phyloP scores from a whole-genome alignment of 2,888 invertebrate genomes.

The Caenorhabditis uteleia region DNA sequence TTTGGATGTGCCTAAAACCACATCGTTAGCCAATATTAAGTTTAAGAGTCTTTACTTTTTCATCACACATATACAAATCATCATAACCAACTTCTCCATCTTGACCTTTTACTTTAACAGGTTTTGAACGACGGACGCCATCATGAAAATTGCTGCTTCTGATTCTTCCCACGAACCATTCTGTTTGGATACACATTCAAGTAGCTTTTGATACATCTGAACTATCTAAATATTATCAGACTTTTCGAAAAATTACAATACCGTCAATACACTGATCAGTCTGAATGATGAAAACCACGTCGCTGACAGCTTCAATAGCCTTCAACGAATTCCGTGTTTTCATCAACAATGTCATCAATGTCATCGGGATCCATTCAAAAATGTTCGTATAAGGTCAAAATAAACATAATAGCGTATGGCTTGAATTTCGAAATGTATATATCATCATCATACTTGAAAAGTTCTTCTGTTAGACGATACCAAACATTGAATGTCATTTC shows the following conservation, averaged over 20 bases:
- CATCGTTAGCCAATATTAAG: too few species aligned
- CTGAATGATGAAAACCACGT: slow-evolving; percentile 93
- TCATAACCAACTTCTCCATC: too few species aligned
- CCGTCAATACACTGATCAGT: slow-evolving; percentile 83
- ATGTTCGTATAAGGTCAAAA: slow-evolving; percentile 82
- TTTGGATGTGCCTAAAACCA: too few species aligned
- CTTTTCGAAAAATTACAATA: slow-evolving; percentile 7
- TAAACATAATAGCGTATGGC: slow-evolving; percentile 84
- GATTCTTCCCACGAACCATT: slow-evolving; percentile 81
- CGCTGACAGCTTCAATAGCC: slow-evolving; percentile 84
- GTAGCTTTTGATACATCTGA: slow-evolving; percentile 52
- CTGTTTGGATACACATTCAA: slow-evolving; percentile 70
- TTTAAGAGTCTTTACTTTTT: too few species aligned
- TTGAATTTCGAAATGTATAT: slow-evolving; percentile 81
- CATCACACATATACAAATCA: slow-evolving; percentile 21
- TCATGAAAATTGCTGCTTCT: slow-evolving; percentile 91
- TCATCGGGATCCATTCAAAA: slow-evolving; percentile 92
- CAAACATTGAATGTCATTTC: slow-evolving; percentile 93
- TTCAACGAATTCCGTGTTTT: slow-evolving; percentile 81
- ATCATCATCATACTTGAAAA: slow-evolving; percentile 84
- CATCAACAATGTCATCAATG: slow-evolving; percentile 84
- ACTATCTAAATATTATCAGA: not conserved
- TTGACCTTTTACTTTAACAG: slow-evolving; percentile 92
- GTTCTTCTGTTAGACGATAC: slow-evolving; percentile 91
- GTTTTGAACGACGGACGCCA: slow-evolving; percentile 80